A percentile compares a stretch with the other conserved stretches of the same genome.
These are phyloP conservation scores for Drosophila suboccidentalis DNA, from an alignment of 2,888 invertebrate genomes.

Conservation along the genomic window DNA sequence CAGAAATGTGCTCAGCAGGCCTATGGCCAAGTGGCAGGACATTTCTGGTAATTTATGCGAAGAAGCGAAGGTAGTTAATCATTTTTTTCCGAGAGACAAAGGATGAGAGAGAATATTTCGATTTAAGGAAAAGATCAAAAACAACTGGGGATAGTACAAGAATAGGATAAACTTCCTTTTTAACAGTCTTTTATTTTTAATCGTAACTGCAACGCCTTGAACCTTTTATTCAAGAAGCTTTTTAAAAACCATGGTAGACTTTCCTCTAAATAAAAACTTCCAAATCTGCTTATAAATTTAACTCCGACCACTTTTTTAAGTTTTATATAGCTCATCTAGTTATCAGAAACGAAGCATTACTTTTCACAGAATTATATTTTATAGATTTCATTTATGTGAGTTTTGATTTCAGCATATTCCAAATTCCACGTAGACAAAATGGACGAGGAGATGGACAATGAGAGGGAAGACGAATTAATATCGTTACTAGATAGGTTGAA, in stretches of 20 bases:
- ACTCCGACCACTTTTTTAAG: neutral
- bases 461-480: neutral
- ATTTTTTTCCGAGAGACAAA: conserved; percentile 35
- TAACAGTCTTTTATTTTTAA: neutral
- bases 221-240: too few species aligned
- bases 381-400: neutral
- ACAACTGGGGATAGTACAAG: neutral
- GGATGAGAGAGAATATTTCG: conserved; percentile 1
- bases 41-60: conserved; percentile 43
- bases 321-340: neutral
- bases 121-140: conserved; percentile 6
- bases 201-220: too few species aligned
- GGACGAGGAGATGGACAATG: neutral
- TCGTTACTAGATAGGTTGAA: neutral
- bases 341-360: neutral
- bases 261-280: too few species aligned
- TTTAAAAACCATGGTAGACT: too few species aligned
- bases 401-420: neutral
- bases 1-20: conserved; percentile 71
- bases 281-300: neutral
- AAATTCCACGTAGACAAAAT: conserved; percentile 1
- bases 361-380: neutral
- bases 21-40: conserved; percentile 52
- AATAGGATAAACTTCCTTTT: neutral
- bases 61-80: conserved; percentile 57